phyloP scores from a whole-genome alignment of 1,140 invertebrate genomes.

The Watersipora subatra region DNA sequence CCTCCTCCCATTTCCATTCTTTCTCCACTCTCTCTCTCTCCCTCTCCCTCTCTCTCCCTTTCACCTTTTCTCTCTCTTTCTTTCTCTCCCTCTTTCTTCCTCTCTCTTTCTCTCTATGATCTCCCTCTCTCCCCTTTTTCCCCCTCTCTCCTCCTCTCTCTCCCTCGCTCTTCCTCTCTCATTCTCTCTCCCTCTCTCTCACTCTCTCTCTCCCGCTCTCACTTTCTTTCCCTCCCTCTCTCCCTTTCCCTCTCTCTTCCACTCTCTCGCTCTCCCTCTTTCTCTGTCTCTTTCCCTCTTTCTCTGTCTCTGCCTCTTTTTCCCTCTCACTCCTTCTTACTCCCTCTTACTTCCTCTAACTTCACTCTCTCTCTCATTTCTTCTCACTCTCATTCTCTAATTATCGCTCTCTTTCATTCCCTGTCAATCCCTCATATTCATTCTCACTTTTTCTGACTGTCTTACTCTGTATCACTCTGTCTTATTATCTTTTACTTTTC shows the following conservation, averaged over 20 bases:
- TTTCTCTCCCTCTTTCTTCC: conserved; percentile 1
- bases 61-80: background rate
- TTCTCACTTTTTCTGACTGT: background rate
- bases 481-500: background rate
- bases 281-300: conserved; percentile 1
- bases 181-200: conserved; percentile 4
- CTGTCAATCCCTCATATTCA: background rate
- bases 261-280: too few relatives aligned
- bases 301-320: background rate
- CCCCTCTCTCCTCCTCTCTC: conserved; percentile 1
- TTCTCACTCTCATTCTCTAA: too few relatives aligned
- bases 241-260: conserved; percentile 3
- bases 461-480: background rate
- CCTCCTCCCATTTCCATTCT: background rate
- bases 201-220: conserved; percentile 3
- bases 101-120: conserved; percentile 1
- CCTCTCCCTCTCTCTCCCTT: conserved; percentile 1
- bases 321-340: background rate
- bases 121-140: background rate
- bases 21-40: conserved; percentile 4
- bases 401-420: background rate
- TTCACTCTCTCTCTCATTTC: background rate
- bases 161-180: conserved; percentile 3
- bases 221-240: conserved; percentile 3
- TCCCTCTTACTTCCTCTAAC: background rate